Evolutionary conservation across 2,888 invertebrate genomes (phyloP).

Genomic region (Silvanus unidentatus): DNA sequence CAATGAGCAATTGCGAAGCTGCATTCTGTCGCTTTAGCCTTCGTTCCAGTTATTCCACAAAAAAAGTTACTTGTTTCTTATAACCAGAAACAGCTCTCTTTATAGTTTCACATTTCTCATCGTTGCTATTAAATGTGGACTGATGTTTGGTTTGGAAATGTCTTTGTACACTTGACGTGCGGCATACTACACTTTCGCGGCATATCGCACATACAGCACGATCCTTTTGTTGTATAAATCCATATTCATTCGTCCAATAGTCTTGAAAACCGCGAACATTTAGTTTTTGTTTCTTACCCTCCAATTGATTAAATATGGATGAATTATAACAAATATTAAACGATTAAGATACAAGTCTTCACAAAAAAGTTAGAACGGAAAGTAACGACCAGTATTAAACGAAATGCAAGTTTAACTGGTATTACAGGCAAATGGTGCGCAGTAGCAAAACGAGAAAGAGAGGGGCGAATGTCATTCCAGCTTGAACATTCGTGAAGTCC

Average conservation of each 20-base stretch:
- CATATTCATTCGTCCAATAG: slow-evolving; percentile 5
- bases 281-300: slow-evolving; percentile 5
- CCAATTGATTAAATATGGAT: slow-evolving; percentile 5
- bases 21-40: slow-evolving; percentile 11
- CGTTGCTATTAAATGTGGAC: slow-evolving; percentile 5
- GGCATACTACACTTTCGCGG: slow-evolving; percentile 4
- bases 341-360: slow-evolving; percentile 3
- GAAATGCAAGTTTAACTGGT: slow-evolving; percentile 5
- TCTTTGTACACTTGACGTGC: slow-evolving; percentile 6
- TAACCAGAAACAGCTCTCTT: slow-evolving; percentile 5
- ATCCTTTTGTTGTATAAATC: slow-evolving; percentile 5
- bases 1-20: slow-evolving; percentile 15
- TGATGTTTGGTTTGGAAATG: slow-evolving; percentile 6
- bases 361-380: slow-evolving; percentile 5
- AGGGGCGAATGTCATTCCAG: slow-evolving; percentile 5
- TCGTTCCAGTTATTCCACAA: slow-evolving; percentile 5
- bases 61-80: slow-evolving; percentile 5
- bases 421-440: slow-evolving; percentile 5
- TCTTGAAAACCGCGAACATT: slow-evolving; percentile 4
- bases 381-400: slow-evolving; percentile 5
- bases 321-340: slow-evolving; percentile 5
- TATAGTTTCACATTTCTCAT: slow-evolving; percentile 7
- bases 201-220: slow-evolving; percentile 5
- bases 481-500: slow-evolving; percentile 4
- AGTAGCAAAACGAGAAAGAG: slow-evolving; percentile 5